These are phyloP conservation scores for Eumacrocentrus americanus DNA, from an alignment of 2,888 invertebrate species.

Conservation along the genomic window DNA sequence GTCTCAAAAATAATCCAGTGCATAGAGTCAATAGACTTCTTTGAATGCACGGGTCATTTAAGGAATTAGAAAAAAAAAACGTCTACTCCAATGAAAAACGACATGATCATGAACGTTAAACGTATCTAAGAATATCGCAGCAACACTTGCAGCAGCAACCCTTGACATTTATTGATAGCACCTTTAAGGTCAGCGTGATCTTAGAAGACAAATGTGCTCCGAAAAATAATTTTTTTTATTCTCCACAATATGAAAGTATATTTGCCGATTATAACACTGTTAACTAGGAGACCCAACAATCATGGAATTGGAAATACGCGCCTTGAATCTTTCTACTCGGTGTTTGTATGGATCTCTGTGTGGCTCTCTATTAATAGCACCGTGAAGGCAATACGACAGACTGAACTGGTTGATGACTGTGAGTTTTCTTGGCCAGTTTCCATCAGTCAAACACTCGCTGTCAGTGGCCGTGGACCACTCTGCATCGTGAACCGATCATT, in stretches of 20 bases:
- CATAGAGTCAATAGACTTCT: constrained; percentile 18
- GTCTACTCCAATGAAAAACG: neutral
- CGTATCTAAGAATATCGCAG: constrained; percentile 51
- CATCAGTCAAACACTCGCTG: constrained; percentile 59
- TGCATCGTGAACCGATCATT: constrained; percentile 1
- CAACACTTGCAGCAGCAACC: constrained; percentile 46
- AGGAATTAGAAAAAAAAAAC: constrained; percentile 26
- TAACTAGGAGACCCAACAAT: too few relatives aligned
- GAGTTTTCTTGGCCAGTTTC: constrained; percentile 45
- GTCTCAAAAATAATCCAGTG: constrained; percentile 4
- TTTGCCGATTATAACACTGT: too few relatives aligned
- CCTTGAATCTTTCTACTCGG: constrained; percentile 14
- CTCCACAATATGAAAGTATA: neutral
- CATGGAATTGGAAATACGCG: constrained; percentile 18
- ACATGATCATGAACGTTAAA: constrained; percentile 46
- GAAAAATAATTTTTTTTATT: neutral
- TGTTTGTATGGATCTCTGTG: constrained; percentile 27
- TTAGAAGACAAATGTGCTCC: too few relatives aligned
- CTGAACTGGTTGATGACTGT: constrained; percentile 51
- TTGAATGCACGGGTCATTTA: constrained; percentile 18
- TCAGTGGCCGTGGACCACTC: constrained; percentile 41
- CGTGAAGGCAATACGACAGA: constrained; percentile 35
- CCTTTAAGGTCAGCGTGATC: neutral
- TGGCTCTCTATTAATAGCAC: constrained; percentile 37
- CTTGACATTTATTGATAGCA: constrained; percentile 22